phyloP scores from a whole-genome alignment of 2,888 invertebrate species.

The Sialis lutaria region DNA sequence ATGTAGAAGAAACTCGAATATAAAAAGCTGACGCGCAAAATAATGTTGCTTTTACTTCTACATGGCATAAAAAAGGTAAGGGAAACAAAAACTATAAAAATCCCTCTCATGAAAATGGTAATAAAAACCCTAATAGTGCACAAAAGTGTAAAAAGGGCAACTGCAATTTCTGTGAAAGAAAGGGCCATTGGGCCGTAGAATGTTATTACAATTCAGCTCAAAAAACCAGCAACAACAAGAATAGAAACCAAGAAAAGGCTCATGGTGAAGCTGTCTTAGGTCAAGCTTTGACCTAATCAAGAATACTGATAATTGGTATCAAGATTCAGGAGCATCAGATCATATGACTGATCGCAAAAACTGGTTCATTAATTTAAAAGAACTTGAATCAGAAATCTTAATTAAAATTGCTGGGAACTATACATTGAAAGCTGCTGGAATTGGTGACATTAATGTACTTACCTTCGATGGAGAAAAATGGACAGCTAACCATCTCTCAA shows the following conservation, averaged over 20 bases:
- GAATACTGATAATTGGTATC: constrained; percentile 6
- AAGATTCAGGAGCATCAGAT: constrained; percentile 11
- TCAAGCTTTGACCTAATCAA: neutral
- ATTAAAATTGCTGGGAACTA: neutral
- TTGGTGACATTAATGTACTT: neutral
- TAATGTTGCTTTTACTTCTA: too few species aligned
- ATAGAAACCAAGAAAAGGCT: neutral
- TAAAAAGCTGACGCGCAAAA: too few species aligned
- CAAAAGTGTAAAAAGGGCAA: neutral
- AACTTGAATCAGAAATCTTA: neutral
- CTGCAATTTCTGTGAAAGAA: too few species aligned
- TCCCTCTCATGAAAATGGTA: neutral
- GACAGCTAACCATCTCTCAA: neutral
- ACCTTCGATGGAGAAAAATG: constrained; percentile 6
- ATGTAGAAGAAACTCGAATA: neutral
- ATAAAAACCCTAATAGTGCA: neutral
- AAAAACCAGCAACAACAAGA: too few species aligned
- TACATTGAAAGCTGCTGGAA: neutral
- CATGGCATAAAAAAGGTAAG: too few species aligned
- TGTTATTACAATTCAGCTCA: too few species aligned
- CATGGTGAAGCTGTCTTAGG: neutral
- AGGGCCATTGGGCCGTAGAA: too few species aligned
- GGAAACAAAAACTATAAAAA: too few species aligned
- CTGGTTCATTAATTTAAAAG: constrained; percentile 7
- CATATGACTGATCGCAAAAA: constrained; percentile 9